Conservation (phyloP, 2,797 vertebrate species). For the Ctenopoma kingsleyae region DNA sequence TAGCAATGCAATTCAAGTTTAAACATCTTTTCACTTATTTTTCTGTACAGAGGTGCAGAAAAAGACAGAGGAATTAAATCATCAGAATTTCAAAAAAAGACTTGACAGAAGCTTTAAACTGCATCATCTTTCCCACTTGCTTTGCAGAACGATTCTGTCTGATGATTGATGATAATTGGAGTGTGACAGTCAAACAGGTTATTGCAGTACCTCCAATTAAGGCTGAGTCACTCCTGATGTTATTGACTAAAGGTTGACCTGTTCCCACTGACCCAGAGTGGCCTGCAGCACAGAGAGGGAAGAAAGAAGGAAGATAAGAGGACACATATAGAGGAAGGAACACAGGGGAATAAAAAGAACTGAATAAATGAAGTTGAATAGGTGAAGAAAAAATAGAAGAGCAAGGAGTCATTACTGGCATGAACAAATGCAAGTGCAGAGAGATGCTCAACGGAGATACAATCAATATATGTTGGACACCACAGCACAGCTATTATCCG, state of each 20-base stretch:
- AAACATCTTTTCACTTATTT: not conserved
- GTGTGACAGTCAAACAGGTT: conserved; percentile 1
- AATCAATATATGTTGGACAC: too few relatives aligned
- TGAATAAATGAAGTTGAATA: conserved; percentile 10
- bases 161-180: conserved; percentile 14
- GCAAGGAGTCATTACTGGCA: not conserved
- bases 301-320: conserved; percentile 29
- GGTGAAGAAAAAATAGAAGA: not conserved
- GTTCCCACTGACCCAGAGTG: conserved; percentile 90
- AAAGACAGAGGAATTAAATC: not conserved
- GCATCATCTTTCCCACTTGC: not conserved
- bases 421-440: not conserved
- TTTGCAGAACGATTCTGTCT: not conserved
- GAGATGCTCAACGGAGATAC: conserved; percentile 3
- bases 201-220: conserved; percentile 92
- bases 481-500: not conserved
- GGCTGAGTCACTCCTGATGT: conserved; percentile 90
- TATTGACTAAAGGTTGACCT: conserved; percentile 88
- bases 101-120: not conserved
- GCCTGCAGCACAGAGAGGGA: conserved; percentile 80
- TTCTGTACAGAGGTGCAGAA: not conserved
- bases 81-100: not conserved
- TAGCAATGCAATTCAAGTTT: conserved; percentile 10
- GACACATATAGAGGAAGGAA: conserved; percentile 15
- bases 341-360: conserved; percentile 29